Base-by-base conservation (phyloP, 2,888 invertebrate species). In the Zygaena filipendulae region DNA sequence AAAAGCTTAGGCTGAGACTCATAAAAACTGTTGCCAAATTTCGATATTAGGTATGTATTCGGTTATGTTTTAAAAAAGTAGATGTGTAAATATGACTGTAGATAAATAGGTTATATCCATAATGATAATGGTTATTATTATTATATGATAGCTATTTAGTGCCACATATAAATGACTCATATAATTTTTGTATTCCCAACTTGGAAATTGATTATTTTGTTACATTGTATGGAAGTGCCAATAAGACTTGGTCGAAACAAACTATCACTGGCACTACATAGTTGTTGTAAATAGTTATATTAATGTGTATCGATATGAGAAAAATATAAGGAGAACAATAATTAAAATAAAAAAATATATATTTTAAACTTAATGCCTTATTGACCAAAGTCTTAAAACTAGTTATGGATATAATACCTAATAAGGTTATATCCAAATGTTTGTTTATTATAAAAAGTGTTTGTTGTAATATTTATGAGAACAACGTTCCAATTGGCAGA, bases 301-400 rank as follows among this genome's bases (percentile, higher is more conserved):
- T 60, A 66, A 54, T 53, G 51, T 55, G 59, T 66, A 69, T 55
- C 55, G 56, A 64, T 53, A 70, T 71, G 63, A 68, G 66, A 72
- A 61, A 69, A 66, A 64, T 59, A 53, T 72, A 71, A 71, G 70
- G 50, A 74, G 75, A 79, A 75, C 75, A 79, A 75, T 75, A 77
- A 77, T 75, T 74, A 75, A 75, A 74, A 59, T 63, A 54, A 55
- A 63, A 45, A 66, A 61, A 51, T 59, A 70, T 72, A 70, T 72
- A 74, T 74, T 75, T 75, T 74, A 72, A 77, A 77, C 74, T 77
- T 79, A 75, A 75, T 77, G 79, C 79, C 79, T 79, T 79, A 79
- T 75, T 79, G 79, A 79, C 79, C 79, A 79, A 79, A 77, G 77
- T 77, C 77, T 75, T 71, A 74, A 75, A 75, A 75, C 77, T 79